Conservation (phyloP, 2,113 vertebrate species). For the Nothobranchius furzeri region DNA sequence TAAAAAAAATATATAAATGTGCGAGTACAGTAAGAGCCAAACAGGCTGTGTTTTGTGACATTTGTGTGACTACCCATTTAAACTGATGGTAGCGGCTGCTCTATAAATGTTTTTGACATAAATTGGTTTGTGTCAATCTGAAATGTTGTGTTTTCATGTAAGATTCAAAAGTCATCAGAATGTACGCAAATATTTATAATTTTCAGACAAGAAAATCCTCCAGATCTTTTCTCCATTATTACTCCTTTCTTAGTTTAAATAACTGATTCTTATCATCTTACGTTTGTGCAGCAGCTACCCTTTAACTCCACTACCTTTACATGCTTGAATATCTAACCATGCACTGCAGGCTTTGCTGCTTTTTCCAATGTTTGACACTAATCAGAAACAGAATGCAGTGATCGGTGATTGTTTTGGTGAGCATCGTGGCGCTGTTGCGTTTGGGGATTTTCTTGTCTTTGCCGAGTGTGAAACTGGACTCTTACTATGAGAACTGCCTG, state of each 20-base stretch:
- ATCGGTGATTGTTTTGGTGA: background rate
- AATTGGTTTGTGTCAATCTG: too few relatives aligned
- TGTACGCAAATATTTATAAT: too few relatives aligned
- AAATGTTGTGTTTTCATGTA: too few relatives aligned
- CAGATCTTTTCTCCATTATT: too few relatives aligned
- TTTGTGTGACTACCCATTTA: constrained; percentile 4
- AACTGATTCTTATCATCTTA: background rate
- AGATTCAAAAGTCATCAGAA: too few relatives aligned
- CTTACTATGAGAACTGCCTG: constrained; percentile 33
- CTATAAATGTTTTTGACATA: background rate
- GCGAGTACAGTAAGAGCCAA: constrained; percentile 17
- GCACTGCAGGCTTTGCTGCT: constrained; percentile 14
- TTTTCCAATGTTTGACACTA: background rate
- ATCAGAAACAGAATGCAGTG: background rate
- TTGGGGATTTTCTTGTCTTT: constrained; percentile 22
- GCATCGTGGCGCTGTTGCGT: background rate
- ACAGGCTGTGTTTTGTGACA: background rate
- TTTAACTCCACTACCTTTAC: background rate
- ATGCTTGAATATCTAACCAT: constrained; percentile 12
- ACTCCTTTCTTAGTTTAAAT: background rate
- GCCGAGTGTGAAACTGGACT: constrained; percentile 40
- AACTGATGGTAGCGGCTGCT: constrained; percentile 4
- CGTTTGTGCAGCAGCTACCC: background rate
- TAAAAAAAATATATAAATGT: background rate
- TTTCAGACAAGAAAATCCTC: too few relatives aligned